phyloP scores from a whole-genome alignment of 1,140 invertebrate species.

The Drosophila asahinai region DNA sequence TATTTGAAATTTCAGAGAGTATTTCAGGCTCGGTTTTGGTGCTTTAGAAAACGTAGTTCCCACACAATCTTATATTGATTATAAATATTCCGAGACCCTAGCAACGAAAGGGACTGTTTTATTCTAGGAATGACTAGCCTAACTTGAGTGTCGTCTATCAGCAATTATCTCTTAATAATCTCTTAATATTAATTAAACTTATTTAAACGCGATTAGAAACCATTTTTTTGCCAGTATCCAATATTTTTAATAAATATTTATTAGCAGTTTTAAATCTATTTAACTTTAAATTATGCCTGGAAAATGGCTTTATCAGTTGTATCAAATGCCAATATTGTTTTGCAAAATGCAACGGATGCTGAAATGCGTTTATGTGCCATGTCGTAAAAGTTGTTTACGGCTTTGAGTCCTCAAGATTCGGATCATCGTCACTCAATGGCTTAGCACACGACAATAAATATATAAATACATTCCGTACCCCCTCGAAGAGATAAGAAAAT shows the following conservation, averaged over 20 bases:
- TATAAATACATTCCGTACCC: constrained; percentile 2
- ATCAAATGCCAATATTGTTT: background rate
- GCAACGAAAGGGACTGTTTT: constrained; percentile 15
- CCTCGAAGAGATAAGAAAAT: constrained; percentile 50
- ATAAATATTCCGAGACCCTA: constrained; percentile 7
- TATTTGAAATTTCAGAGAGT: constrained; percentile 1
- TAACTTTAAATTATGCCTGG: background rate
- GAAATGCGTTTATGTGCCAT: constrained; percentile 10
- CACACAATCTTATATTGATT: constrained; percentile 30
- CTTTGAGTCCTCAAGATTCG: constrained; percentile 12
- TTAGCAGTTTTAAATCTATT: too few species aligned
- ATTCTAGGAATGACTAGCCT: background rate
- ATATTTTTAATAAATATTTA: background rate
- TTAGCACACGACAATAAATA: constrained; percentile 3
- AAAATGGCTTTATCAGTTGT: background rate
- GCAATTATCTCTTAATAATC: background rate
- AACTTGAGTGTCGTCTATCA: background rate
- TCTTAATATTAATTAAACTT: background rate
- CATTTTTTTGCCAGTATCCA: too few species aligned
- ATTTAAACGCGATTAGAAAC: background rate
- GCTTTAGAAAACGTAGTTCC: background rate
- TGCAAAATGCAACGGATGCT: constrained; percentile 5
- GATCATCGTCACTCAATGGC: constrained; percentile 9
- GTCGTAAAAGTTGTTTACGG: constrained; percentile 64
- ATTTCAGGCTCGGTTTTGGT: constrained; percentile 1